Conservation (phyloP, 2,113 vertebrate species). For the Heterotilapia buettikoferi region DNA sequence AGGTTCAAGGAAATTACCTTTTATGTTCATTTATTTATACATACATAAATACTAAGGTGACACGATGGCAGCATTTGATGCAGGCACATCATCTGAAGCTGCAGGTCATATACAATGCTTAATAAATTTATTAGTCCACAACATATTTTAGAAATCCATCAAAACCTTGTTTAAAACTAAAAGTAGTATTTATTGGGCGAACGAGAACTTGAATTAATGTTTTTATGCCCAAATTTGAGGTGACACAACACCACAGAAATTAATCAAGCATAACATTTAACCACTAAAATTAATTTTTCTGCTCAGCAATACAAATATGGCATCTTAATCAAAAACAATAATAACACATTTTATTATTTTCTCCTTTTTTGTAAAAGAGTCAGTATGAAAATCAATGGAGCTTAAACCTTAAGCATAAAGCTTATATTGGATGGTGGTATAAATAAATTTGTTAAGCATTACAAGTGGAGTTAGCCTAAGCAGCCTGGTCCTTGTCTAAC, state of each 20-base stretch:
- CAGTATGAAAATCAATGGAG: not conserved
- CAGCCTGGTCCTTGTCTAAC: not conserved
- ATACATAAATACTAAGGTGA: not conserved
- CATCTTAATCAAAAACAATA: not conserved
- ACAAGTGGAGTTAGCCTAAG: not conserved
- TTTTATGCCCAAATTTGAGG: not conserved
- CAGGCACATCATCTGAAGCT: not conserved
- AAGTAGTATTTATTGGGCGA: not conserved
- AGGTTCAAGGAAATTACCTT: not conserved
- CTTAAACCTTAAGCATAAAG: not conserved
- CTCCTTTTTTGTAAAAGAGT: not conserved
- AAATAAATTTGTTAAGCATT: not conserved
- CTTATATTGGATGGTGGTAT: not conserved
- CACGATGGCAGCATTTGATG: not conserved
- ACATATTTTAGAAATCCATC: not conserved
- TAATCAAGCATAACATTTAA: not conserved
- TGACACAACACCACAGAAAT: not conserved
- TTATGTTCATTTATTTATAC: not conserved
- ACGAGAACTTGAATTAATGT: not conserved
- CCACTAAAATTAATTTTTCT: not conserved
- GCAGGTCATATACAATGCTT: not conserved
- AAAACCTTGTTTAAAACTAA: not conserved
- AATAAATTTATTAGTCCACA: not conserved
- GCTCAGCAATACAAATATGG: not conserved
- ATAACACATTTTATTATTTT: not conserved